Conservation (phyloP, 2,888 invertebrate species). For the Vandiemenella viatica region DNA sequence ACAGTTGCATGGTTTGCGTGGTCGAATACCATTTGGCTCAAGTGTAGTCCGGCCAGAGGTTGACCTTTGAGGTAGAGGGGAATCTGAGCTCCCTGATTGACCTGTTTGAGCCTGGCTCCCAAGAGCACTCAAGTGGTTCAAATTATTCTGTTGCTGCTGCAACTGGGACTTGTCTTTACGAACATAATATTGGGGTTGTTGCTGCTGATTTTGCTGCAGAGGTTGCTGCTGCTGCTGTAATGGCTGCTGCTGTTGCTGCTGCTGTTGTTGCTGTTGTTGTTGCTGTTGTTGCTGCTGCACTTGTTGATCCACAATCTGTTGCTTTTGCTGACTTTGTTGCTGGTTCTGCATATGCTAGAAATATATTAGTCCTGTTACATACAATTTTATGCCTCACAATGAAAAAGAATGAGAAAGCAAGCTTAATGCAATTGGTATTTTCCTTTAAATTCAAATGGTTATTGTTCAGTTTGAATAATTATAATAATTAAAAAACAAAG, state of each 20-base stretch:
- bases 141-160: slow-evolving; percentile 3
- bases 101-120: not conserved
- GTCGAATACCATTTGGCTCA: slow-evolving; percentile 41
- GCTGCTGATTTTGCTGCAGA: not conserved
- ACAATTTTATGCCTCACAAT: too few species aligned
- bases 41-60: slow-evolving; percentile 18
- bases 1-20: slow-evolving; percentile 94
- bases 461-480: too few species aligned
- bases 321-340: not conserved
- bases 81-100: not conserved
- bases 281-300: not conserved
- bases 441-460: too few species aligned
- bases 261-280: not conserved
- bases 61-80: not conserved
- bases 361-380: too few species aligned
- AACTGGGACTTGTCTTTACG: not conserved
- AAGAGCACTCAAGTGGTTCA: not conserved
- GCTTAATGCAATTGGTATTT: too few species aligned
- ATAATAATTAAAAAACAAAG: too few species aligned
- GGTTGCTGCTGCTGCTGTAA: not conserved
- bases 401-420: too few species aligned
- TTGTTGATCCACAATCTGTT: not conserved
- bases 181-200: too few species aligned
- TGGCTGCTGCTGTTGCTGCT: not conserved
- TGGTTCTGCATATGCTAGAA: not conserved